A percentile compares a stretch with the other conserved stretches of the same genome.
phyloP scores from a whole-genome alignment of 1,140 invertebrate species.

The Chelonus insularis region DNA sequence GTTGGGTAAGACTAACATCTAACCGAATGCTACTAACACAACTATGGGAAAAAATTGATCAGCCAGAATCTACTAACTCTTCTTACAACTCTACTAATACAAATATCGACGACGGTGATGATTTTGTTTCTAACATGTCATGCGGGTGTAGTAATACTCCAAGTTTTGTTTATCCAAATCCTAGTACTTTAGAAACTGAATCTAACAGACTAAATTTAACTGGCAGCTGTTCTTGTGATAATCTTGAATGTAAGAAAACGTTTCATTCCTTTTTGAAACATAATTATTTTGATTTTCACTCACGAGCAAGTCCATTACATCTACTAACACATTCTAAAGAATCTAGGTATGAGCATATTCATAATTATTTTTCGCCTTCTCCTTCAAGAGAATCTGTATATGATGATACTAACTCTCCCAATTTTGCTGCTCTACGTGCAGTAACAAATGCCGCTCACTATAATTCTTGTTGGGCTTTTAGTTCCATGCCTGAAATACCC shows the following conservation, averaged over 20 bases:
- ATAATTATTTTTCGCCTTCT: constrained; percentile 46
- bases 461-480: constrained; percentile 57
- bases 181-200: not conserved
- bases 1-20: constrained; percentile 48
- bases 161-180: constrained; percentile 10
- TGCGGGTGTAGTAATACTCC: constrained; percentile 32
- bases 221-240: not conserved
- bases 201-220: not conserved
- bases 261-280: not conserved
- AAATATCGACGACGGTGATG: constrained; percentile 27
- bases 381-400: constrained; percentile 32
- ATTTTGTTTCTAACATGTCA: constrained; percentile 36
- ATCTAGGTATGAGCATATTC: constrained; percentile 37
- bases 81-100: constrained; percentile 10
- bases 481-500: constrained; percentile 53
- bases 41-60: constrained; percentile 32
- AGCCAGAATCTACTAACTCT: constrained; percentile 21
- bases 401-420: constrained; percentile 27
- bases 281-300: constrained; percentile 19
- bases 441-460: constrained; percentile 41
- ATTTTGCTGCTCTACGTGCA: constrained; percentile 33
- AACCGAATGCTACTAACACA: constrained; percentile 51
- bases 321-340: constrained; percentile 36
- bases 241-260: not conserved
- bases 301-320: constrained; percentile 27